These are phyloP conservation scores for Callospermophilus lateralis DNA, from an alignment of 2,113 vertebrate species.

Conservation along the genomic window DNA sequence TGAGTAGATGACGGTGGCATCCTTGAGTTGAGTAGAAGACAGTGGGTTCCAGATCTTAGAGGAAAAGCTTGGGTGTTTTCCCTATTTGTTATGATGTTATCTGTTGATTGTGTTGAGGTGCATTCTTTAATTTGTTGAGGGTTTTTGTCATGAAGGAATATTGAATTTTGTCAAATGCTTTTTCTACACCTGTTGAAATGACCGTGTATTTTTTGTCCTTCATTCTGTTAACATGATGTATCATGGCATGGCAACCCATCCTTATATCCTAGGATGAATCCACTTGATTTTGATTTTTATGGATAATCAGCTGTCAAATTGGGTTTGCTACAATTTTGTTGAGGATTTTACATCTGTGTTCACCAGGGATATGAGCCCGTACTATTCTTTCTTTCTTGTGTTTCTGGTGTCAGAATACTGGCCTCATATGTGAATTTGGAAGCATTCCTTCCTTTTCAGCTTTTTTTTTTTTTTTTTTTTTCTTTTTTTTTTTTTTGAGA, in stretches of 20 bases:
- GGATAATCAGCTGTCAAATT: background rate
- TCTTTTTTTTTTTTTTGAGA: background rate
- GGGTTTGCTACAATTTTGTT: background rate
- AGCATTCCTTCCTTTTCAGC: background rate
- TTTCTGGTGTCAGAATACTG: background rate
- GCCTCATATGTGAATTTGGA: background rate
- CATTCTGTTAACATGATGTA: background rate
- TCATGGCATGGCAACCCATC: background rate
- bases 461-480: background rate
- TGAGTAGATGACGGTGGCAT: background rate
- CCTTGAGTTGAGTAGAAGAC: no score
- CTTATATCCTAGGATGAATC: background rate
- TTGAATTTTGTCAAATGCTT: background rate
- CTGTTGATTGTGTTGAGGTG: background rate
- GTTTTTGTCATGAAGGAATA: background rate
- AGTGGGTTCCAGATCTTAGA: background rate
- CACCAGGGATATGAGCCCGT: no score
- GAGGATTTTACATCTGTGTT: background rate
- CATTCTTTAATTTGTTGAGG: background rate
- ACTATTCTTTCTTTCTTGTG: background rate
- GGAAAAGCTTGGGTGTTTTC: background rate
- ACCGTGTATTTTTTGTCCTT: background rate
- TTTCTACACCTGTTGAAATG: background rate
- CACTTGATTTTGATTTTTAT: background rate
- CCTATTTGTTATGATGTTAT: background rate